A percentile compares a stretch with the other conserved stretches of the same genome.
Conservation (phyloP, 2,797 vertebrate species). For the Pseudocheirus occidentalis region DNA sequence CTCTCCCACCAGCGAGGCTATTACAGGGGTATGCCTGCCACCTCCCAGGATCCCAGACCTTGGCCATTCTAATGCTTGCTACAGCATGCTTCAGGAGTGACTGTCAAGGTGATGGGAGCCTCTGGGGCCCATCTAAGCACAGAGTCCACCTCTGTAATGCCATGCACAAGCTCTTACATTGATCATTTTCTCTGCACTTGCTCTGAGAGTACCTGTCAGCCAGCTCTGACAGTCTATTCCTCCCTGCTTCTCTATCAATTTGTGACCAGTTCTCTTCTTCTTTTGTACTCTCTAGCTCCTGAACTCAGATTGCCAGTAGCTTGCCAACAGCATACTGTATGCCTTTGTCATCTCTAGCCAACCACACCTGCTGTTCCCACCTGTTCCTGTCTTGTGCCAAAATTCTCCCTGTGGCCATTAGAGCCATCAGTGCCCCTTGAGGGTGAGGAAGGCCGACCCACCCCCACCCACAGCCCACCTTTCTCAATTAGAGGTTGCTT, state of each 20-base stretch:
- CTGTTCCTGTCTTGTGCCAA: constrained; percentile 74
- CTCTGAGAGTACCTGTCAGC: constrained; percentile 63
- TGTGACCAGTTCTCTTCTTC: constrained; percentile 24
- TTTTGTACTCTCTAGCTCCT: constrained; percentile 52
- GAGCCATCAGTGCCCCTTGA: constrained; percentile 51
- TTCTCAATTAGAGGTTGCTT: constrained; percentile 58
- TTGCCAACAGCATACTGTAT: constrained; percentile 75
- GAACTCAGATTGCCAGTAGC: constrained; percentile 70
- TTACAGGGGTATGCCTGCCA: background rate
- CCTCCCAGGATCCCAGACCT: constrained; percentile 46
- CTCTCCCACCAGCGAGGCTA: background rate
- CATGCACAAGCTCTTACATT: constrained; percentile 30
- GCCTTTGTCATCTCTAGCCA: constrained; percentile 76
- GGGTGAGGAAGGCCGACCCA: constrained; percentile 45
- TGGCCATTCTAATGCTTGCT: constrained; percentile 52
- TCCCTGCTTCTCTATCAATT: background rate
- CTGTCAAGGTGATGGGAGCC: constrained; percentile 16
- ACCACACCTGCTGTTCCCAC: constrained; percentile 79
- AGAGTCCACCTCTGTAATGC: constrained; percentile 1
- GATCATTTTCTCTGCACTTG: constrained; percentile 32
- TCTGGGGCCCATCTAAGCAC: constrained; percentile 40
- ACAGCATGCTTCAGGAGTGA: background rate
- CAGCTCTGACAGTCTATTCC: constrained; percentile 72
- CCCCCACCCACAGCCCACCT: background rate
- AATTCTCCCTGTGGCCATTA: constrained; percentile 70